Percentiles rank a stretch among this genome's conserved stretches.
phyloP scores from a whole-genome alignment of 92 coral and sea anemone genomes.

The Zoanthus sociatus region DNA sequence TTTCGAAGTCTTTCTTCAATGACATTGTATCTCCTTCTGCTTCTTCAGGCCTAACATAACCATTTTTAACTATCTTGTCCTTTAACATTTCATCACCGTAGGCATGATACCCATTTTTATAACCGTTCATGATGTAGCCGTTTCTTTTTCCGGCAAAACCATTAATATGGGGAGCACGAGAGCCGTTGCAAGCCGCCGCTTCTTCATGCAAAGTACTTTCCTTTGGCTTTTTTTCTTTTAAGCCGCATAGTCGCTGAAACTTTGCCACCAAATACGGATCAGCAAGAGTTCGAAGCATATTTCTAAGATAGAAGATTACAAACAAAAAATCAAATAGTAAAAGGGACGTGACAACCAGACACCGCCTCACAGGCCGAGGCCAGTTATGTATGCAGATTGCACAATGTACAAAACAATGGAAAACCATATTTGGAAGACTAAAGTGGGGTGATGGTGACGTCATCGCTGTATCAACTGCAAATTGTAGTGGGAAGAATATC shows the following conservation, averaged over 20 bases:
- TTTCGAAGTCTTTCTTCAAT: constrained; percentile 42
- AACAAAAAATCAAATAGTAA: constrained; percentile 9
- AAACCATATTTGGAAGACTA: constrained; percentile 27
- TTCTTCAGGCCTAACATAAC: constrained; percentile 54
- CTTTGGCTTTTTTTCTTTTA: constrained; percentile 61
- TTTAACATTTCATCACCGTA: constrained; percentile 43
- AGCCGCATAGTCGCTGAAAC: constrained; percentile 88
- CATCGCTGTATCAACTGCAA: neutral
- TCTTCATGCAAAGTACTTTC: constrained; percentile 5
- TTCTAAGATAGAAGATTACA: constrained; percentile 2
- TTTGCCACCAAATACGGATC: constrained; percentile 84
- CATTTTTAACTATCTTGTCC: constrained; percentile 53
- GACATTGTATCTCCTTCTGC: constrained; percentile 46
- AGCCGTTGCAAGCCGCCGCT: constrained; percentile 44
- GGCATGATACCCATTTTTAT: constrained; percentile 48
- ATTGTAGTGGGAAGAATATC: too few relatives aligned
- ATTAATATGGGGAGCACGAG: constrained; percentile 43
- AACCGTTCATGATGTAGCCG: constrained; percentile 43
- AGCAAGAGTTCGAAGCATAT: constrained; percentile 90
- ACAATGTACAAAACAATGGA: constrained; percentile 29
- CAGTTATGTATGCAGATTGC: constrained; percentile 13
- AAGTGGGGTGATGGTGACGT: constrained; percentile 47
- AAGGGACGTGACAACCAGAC: constrained; percentile 25
- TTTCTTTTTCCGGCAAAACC: constrained; percentile 50
- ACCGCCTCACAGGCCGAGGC: constrained; percentile 16